These are phyloP conservation scores for Molossus molossus DNA, from an alignment of 2,797 vertebrate genomes.

Conservation along the genomic window DNA sequence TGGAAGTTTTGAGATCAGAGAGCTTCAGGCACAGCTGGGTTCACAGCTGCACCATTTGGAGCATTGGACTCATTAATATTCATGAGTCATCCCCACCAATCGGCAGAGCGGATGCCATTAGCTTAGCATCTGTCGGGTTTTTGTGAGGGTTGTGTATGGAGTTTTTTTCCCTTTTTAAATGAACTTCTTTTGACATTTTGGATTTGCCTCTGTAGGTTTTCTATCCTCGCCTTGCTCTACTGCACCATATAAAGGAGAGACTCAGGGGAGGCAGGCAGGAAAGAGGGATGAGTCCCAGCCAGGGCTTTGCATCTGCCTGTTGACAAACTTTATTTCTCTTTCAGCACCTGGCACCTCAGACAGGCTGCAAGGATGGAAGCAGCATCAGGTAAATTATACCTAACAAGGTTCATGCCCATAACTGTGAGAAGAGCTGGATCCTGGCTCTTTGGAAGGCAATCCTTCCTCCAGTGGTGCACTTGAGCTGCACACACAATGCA, in stretches of 20 bases:
- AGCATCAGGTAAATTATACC: slow-evolving; percentile 86
- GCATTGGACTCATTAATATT: slow-evolving; percentile 88
- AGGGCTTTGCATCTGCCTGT: slow-evolving; percentile 81
- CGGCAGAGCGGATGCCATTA: slow-evolving; percentile 82
- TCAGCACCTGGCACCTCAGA: slow-evolving; percentile 85
- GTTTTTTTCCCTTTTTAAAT: slow-evolving; percentile 80
- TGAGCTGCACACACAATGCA: not conserved
- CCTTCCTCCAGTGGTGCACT: slow-evolving; percentile 59
- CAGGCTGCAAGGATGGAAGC: slow-evolving; percentile 66
- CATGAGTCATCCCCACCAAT: slow-evolving; percentile 88
- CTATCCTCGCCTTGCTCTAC: slow-evolving; percentile 66
- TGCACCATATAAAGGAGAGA: slow-evolving; percentile 67
- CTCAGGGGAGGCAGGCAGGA: slow-evolving; percentile 78
- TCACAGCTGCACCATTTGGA: slow-evolving; percentile 91
- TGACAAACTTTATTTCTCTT: slow-evolving; percentile 86
- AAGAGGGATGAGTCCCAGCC: slow-evolving; percentile 73
- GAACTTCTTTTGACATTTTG: slow-evolving; percentile 90
- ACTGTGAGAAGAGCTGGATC: slow-evolving; percentile 40
- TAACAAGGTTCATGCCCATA: slow-evolving; percentile 80
- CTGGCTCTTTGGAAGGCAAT: not conserved
- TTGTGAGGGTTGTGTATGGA: slow-evolving; percentile 84
- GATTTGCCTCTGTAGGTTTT: slow-evolving; percentile 84
- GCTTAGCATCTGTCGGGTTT: slow-evolving; percentile 89
- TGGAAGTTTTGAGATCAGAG: slow-evolving; percentile 86
- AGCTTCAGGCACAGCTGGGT: slow-evolving; percentile 89